These are phyloP conservation scores for Lasioglossum leucozonium DNA, from an alignment of 2,888 invertebrate genomes.

Conservation along the genomic window DNA sequence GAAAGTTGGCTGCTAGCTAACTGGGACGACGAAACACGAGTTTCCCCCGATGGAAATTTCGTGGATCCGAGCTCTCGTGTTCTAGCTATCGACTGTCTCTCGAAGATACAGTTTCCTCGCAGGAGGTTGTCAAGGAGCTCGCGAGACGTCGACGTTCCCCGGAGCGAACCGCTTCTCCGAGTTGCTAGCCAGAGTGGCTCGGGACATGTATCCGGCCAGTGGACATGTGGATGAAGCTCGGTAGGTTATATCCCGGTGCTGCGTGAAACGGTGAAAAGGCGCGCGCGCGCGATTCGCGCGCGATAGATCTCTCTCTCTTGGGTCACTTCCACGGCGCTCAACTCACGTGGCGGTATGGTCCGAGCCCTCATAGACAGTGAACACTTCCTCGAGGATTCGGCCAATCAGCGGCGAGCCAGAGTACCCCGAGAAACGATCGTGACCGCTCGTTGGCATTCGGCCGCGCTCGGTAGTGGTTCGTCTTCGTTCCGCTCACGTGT, in stretches of 20 bases:
- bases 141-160: not conserved
- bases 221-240: constrained; percentile 11
- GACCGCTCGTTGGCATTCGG: constrained; percentile 62
- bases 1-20: not conserved
- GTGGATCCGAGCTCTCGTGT: not conserved
- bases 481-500: constrained; percentile 66
- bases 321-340: constrained; percentile 64
- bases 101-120: not conserved
- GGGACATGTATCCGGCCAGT: not conserved
- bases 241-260: not conserved
- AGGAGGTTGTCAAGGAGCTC: not conserved
- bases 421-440: constrained; percentile 65
- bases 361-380: constrained; percentile 69
- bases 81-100: not conserved
- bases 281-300: constrained; percentile 40
- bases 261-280: constrained; percentile 43
- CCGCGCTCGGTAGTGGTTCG: constrained; percentile 56
- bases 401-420: constrained; percentile 69
- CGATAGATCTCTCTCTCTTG: constrained; percentile 51
- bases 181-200: not conserved
- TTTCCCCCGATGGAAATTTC: not conserved
- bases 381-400: constrained; percentile 71
- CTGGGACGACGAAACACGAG: not conserved
- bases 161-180: not conserved
- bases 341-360: constrained; percentile 76